These are phyloP conservation scores for Villa cingulata DNA, from an alignment of 2,888 invertebrate genomes.

Conservation along the genomic window DNA sequence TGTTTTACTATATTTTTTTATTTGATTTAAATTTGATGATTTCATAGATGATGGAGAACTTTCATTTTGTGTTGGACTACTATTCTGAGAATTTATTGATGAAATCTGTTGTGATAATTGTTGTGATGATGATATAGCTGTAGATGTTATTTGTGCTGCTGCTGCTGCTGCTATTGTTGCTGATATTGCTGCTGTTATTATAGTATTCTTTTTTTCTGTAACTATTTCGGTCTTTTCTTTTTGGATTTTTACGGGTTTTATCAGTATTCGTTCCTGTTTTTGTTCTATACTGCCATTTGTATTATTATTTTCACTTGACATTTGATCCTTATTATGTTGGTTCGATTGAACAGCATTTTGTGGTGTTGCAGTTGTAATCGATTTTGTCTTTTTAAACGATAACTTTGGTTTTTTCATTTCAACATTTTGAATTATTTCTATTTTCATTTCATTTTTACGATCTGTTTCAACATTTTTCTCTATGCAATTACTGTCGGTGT, in stretches of 20 bases:
- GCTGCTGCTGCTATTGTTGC: too few species aligned
- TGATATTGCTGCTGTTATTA: background rate
- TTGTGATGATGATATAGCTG: background rate
- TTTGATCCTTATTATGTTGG: background rate
- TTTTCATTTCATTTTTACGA: slow-evolving; percentile 7
- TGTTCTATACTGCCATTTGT: background rate
- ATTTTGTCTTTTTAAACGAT: slow-evolving; percentile 1
- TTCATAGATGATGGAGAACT: background rate
- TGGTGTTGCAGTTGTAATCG: background rate
- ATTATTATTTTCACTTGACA: too few species aligned
- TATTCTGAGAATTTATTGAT: background rate
- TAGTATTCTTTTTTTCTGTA: slow-evolving; percentile 7
- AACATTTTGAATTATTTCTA: slow-evolving; percentile 8
- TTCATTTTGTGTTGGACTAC: slow-evolving; percentile 1
- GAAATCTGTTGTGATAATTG: background rate
- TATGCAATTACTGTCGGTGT: too few species aligned
- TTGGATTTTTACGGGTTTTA: slow-evolving; percentile 3
- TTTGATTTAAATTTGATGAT: slow-evolving; percentile 8
- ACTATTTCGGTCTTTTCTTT: slow-evolving; percentile 13
- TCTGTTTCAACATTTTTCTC: background rate
- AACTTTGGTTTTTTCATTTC: slow-evolving; percentile 6
- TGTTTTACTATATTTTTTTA: slow-evolving; percentile 33
- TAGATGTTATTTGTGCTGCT: background rate
- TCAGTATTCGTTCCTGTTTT: background rate
- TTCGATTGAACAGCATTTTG: slow-evolving; percentile 3